Evolutionary conservation across 2,888 invertebrate genomes (phyloP), one percentile per base, ranked within the genome.

Genomic region (Thumatha senex): DNA sequence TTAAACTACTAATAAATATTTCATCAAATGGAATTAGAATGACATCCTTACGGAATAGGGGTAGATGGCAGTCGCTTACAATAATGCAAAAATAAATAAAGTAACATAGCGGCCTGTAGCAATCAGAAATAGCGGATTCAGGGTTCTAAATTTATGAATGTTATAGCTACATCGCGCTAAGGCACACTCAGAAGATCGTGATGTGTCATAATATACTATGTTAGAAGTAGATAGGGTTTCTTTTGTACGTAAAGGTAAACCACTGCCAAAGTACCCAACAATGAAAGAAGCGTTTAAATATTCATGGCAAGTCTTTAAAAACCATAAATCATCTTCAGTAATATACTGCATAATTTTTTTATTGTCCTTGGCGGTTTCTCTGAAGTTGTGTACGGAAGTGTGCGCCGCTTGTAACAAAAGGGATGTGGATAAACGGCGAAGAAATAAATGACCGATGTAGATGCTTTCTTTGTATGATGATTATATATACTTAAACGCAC

Each of bases 381-480:
- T 48, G 49, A 43, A 45, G 18, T 36, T 44, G 15, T 46, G 51
- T 40, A 53, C 52, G 68, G 65, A 67, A 67, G 54, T 36, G 35
- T 39, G 13, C 18, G 35, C 29, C 38, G 47, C 7, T 46, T 40
- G 31, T 44, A 31, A 48, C 42, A 64, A 61, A 68, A 57, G 56
- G 34, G 18, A 40, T 54, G 48, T 52, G 54, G 39, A 48, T 24
- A 11, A 51, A 51, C 42, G n/a, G n/a, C n/a, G n/a, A 35, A 49
- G 48, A 39, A 31, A 39, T 46, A 44, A 46, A 59, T 58, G 50
- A 56, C 41, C 1, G 12, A 59, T 65, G 54, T 55, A 51, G 31
- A 24, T 34, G 54, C 71, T 69, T 70, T 69, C 71, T 68, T 70
- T 70, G 71, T 63, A 46, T 31, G 12, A 44, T 54, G 46, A 56